Percentiles rank a stretch among this genome's conserved stretches.
Conservation (phyloP, 2,888 invertebrate species). For the Chaetoderma sp. region DNA sequence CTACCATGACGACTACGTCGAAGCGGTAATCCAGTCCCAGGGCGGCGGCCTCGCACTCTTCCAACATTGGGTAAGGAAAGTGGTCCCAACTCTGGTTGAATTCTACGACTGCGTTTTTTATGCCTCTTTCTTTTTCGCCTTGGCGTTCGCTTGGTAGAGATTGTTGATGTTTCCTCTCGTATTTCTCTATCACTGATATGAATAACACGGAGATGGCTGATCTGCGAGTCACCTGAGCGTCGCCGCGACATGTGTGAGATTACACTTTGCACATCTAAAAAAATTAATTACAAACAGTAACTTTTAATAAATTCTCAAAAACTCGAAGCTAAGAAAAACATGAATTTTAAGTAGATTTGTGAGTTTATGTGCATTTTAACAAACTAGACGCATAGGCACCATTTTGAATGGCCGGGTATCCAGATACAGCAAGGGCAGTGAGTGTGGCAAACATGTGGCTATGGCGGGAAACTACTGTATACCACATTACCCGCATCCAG, state of each 20-base stretch:
- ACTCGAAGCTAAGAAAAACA: too few species aligned
- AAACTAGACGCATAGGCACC: too few species aligned
- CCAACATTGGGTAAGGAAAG: slow-evolving; percentile 41
- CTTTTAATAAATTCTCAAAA: too few species aligned
- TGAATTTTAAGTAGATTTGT: too few species aligned
- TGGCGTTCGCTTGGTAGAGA: too few species aligned
- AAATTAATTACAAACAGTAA: background rate
- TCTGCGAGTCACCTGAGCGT: slow-evolving; percentile 88
- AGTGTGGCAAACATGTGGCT: too few species aligned
- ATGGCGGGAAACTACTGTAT: too few species aligned
- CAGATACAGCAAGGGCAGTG: too few species aligned
- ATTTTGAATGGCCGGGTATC: too few species aligned
- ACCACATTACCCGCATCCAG: too few species aligned
- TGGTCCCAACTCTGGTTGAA: slow-evolving; percentile 48
- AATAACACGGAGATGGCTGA: slow-evolving; percentile 36
- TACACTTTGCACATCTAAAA: slow-evolving; percentile 45
- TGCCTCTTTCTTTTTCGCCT: slow-evolving; percentile 32
- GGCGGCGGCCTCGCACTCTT: slow-evolving; percentile 33
- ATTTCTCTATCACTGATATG: background rate
- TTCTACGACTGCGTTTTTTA: slow-evolving; percentile 43
- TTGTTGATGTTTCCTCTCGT: background rate
- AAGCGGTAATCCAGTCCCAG: too few species aligned
- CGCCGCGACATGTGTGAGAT: slow-evolving; percentile 75
- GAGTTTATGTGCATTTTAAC: too few species aligned
- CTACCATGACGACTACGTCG: slow-evolving; percentile 41